Conservation (phyloP, 2,888 invertebrate species). For the Diachrysia chrysitis region DNA sequence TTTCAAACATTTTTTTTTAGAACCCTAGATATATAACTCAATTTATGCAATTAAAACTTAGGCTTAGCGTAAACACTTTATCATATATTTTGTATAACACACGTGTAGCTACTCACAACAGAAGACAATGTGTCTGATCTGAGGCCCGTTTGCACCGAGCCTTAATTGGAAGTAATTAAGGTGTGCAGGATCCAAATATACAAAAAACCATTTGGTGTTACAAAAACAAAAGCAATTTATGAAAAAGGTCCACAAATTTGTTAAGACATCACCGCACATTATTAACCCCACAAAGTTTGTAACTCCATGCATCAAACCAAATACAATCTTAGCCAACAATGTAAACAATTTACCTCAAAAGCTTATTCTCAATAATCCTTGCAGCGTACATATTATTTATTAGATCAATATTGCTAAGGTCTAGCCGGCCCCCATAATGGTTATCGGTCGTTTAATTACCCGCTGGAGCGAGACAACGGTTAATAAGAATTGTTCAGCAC, state of each 20-base stretch:
- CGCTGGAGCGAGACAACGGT: constrained; percentile 83
- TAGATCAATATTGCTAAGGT: constrained; percentile 85
- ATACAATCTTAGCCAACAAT: constrained; percentile 50
- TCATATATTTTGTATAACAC: too few relatives aligned
- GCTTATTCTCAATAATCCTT: constrained; percentile 78
- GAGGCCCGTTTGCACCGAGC: too few relatives aligned
- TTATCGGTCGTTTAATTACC: constrained; percentile 87
- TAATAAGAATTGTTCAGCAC: constrained; percentile 87
- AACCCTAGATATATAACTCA: too few relatives aligned
- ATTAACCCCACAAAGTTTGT: not conserved
- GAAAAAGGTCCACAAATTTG: not conserved
- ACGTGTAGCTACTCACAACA: too few relatives aligned
- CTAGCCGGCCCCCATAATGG: constrained; percentile 79
- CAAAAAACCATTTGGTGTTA: too few relatives aligned
- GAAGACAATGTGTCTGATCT: too few relatives aligned
- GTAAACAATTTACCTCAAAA: constrained; percentile 71
- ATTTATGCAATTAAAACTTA: too few relatives aligned
- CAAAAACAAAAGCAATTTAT: too few relatives aligned
- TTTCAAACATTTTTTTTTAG: too few relatives aligned
- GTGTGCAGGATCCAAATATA: too few relatives aligned
- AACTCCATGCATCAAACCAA: constrained; percentile 10
- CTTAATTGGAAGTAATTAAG: too few relatives aligned
- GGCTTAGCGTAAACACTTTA: too few relatives aligned
- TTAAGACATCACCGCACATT: not conserved
- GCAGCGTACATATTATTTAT: constrained; percentile 82